Base-by-base conservation (phyloP, 1,140 invertebrate species). In the Meloidogyne exigua region DNA sequence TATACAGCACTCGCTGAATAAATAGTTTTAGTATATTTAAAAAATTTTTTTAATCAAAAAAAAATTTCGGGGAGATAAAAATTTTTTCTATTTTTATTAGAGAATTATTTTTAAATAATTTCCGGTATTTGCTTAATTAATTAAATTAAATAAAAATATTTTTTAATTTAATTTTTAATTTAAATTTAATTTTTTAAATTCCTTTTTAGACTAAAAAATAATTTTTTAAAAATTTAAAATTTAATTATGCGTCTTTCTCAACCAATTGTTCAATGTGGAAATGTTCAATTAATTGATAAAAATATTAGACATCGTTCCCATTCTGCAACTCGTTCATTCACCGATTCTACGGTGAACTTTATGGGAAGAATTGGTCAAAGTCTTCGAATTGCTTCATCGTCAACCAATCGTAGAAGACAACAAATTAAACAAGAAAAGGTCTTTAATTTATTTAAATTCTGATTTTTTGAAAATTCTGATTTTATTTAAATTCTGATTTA, bases 331-430 rank as follows among this genome's bases (percentile, higher is more conserved):
- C 68, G 82, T 7, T 76, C 84, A 25, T 74, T 84, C 28, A 57
- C 68, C 18, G 81, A 84, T 32, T 72, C 84, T 9, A 81, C 84
- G 10, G 84, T 82, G 32, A 76, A 75, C 21, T 84, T 83, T 44
- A 84, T 83, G 18, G 82, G 84, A 13, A 63, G 82, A 25, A 83
- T 83, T 67, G 82, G 82, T 13, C 84, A 84, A 21, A 83, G 81
- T 68, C 72, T 83, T 28, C 13, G 82, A 36, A 76, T 83, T 62
- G 77, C 82, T 26, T 65, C 75, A 23, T 64, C 72, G 23, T 68
- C 66, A 36, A 64, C 57, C 57, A 65, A 62, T 21, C 72, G 72
- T 15, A 28, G 28, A 36, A 42, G 72, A 12, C 42, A 65, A n/a
- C 15, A 9, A 68, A 42, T 78, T 25, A 75, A 75, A 68, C 28